phyloP scores from a whole-genome alignment of 2,797 vertebrate species.

The Galago senegalensis region DNA sequence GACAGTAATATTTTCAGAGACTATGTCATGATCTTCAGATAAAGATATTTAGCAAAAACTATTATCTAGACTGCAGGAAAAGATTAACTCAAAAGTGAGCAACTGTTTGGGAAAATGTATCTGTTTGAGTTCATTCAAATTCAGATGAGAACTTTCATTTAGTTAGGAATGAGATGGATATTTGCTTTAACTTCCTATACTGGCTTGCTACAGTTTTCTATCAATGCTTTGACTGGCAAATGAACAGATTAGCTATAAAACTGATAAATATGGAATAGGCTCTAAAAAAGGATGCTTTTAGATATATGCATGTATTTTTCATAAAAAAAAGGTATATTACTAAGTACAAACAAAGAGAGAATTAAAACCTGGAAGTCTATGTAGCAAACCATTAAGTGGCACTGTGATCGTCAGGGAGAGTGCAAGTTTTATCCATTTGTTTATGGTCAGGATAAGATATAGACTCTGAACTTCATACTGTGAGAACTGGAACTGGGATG shows the following conservation, averaged over 20 bases:
- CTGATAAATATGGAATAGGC: neutral
- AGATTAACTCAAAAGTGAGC: neutral
- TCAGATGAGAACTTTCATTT: neutral
- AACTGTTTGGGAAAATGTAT: neutral
- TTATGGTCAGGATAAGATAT: neutral
- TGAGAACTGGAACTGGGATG: neutral
- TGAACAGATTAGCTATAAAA: neutral
- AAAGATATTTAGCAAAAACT: conserved; percentile 33
- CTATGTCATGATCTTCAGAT: conserved; percentile 40
- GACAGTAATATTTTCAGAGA: conserved; percentile 14
- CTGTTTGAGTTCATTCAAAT: neutral
- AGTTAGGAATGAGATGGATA: neutral
- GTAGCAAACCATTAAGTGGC: neutral
- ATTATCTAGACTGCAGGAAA: neutral
- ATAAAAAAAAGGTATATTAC: neutral
- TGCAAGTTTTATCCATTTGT: neutral
- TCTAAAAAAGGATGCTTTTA: neutral
- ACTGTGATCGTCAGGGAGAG: neutral
- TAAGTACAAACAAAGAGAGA: neutral
- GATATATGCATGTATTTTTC: neutral
- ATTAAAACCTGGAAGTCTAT: neutral
- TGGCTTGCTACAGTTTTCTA: neutral
- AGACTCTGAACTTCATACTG: neutral
- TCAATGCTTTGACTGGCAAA: neutral
- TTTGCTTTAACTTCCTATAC: neutral